Evolutionary conservation across 2,888 invertebrate species (phyloP), one percentile per base, ranked within the genome.

Genomic region (Nipponacmea schrenckii): DNA sequence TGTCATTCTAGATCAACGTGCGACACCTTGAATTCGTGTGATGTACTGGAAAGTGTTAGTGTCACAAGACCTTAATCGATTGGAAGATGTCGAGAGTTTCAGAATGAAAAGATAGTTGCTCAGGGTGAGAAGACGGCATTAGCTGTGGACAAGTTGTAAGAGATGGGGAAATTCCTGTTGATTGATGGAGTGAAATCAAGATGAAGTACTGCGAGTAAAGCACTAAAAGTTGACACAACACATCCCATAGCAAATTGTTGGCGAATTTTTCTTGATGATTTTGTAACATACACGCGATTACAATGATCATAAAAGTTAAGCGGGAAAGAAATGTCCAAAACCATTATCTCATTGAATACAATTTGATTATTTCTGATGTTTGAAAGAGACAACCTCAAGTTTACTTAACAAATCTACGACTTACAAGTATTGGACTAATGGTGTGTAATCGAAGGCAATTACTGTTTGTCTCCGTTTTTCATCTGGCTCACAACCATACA

Each of bases 331-430:
- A 56, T 56, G 56, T 56, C 56, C 56, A 56, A 24, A 56, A 24
- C 24, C 56, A 56, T 56, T 56, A 56, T 56, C 56, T 56, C 56
- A 56, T 56, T 56, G 56, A 56, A 56, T 24, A 24, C 56, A 24
- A 56, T 56, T 56, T 56, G 20, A 56, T 56, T 56, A 24, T 24
- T 24, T 56, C 56, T 24, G 24, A 24, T 56, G 24, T 20, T 24
- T 24, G 20, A 56, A 24, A 24, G 56, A 56, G 56, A 56, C 56
- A 56, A 56, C 20, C 56, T 24, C 39, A 24, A 24, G 56, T 56
- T 56, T 56, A 56, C 56, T 56, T 56, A 56, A 56, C 56, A 56
- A 56, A 56, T 56, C 56, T 56, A 56, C 56, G 56, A 56, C 56
- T 24, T 56, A 24, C 20, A 56, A 56, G 24, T 56, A 56, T 56